These are phyloP conservation scores for Unio delphinus DNA, from an alignment of 2,888 invertebrate species.

Conservation along the genomic window DNA sequence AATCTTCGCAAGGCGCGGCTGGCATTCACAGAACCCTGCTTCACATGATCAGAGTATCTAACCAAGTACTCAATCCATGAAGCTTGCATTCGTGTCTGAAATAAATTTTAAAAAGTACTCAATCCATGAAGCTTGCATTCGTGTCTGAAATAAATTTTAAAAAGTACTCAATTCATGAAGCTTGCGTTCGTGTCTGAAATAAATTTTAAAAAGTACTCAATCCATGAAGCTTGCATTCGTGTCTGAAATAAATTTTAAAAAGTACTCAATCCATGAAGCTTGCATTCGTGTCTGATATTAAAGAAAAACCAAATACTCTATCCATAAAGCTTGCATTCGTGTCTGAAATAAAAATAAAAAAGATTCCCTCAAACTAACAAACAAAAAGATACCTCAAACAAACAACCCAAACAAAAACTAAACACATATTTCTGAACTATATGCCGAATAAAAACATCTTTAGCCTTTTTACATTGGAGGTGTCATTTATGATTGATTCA, in stretches of 20 bases:
- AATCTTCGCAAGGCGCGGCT: conserved; percentile 45
- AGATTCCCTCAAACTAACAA: background rate
- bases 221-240: conserved; percentile 41
- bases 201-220: conserved; percentile 29
- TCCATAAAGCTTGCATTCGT: conserved; percentile 41
- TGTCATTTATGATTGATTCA: no score
- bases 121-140: conserved; percentile 42
- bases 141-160: conserved; percentile 25
- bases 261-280: conserved; percentile 43
- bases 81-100: conserved; percentile 43
- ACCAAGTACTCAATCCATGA: conserved; percentile 46
- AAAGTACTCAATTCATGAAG: conserved; percentile 44
- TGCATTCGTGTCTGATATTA: conserved; percentile 40
- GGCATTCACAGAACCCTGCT: conserved; percentile 39
- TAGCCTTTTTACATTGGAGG: no score
- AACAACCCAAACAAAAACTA: conserved; percentile 1
- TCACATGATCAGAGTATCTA: conserved; percentile 24
- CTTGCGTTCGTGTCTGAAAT: conserved; percentile 41
- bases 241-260: conserved; percentile 27
- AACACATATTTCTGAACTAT: no score
- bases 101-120: conserved; percentile 27
- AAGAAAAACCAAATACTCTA: conserved; percentile 35
- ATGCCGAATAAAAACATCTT: no score
- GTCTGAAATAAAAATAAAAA: conserved; percentile 22
- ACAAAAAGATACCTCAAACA: background rate